Evolutionary conservation across 2,797 vertebrate species (phyloP), one percentile per base, ranked within the genome.

Genomic region (Amblyraja radiata): DNA sequence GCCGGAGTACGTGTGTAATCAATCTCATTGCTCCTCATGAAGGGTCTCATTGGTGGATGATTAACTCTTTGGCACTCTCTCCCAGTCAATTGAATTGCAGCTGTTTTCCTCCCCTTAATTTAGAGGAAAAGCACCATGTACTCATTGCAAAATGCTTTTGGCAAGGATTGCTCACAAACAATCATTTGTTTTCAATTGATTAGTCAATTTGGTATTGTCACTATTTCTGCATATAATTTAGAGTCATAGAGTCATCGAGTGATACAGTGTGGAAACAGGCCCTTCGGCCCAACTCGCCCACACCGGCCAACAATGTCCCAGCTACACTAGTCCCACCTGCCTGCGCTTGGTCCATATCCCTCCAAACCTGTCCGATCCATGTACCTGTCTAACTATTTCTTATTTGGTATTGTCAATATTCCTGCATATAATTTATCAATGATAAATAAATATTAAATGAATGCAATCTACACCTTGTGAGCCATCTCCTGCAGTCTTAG

Each of bases 181-280:
- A 65, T n/a, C 68, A 6, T 68, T 88, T 63, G 65, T 63, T 63
- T 63, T 86, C 58, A 58, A 86, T 63, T 86, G 58, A 88, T 88
- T n/a, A 88, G 63, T 68, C 84, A 88, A 88, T 36, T 88, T 88
- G 61, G n/a, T 68, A 32, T 65, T 68, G 84, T 65, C 84, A 88
- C 65, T 88, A 88, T 68, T 88, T 63, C n/a, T 68, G 84, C 7
- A 88, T 65, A 88, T 88, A 88, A 88, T 88, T 68, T 36, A 32
- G 32, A 32, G 32, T 0, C 32, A 32, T 32, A 68, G 46, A 46
- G 2, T 46, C 46, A 46, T 46, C 2, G 46, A 46, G 46, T 46
- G 46, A 4, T 46, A 4, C 46, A 4, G 46, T 4, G 46, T 46
- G 46, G 46, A 46, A 46, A 46, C 46, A 46, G 46, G 46, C 46